Base-by-base conservation (phyloP, 2,888 invertebrate genomes). In the Thelaira solivaga region DNA sequence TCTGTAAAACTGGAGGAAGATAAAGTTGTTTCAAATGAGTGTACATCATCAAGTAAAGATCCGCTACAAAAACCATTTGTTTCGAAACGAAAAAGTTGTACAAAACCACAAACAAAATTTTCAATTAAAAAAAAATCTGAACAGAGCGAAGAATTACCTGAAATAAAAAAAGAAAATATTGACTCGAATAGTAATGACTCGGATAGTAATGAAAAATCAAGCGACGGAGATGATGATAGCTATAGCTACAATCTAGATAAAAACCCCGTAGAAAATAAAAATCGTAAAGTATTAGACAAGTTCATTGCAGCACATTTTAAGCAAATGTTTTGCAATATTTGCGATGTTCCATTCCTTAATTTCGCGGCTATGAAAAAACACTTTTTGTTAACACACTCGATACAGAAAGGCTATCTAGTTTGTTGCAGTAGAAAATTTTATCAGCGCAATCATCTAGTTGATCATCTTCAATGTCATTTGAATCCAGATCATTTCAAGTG, bases 401-500 rank as follows among this genome's bases (percentile, higher is more conserved):
- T 82, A 16, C 83, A 83, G n/a, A 81, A 81, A 13, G 87, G 86
- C 4, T 87, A 81, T 22, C 82, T 86, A n/a, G 43, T 78, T 3
- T 86, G 86, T 72, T 86, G 86, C 43, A 86, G 83, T 0, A 82
- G 82, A 6, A 86, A 87, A 55, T 87, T 85, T 26, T 82, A 81
- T 51, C 72, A 82, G 13, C 84, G 86, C 2, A 84, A 83, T 41
- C 74, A 68, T 2, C 67, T 86, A 6, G 86, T 84, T 4, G 86
- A 87, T 20, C 86, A 86, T 43, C 82, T 86, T 2, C 80, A 85
- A 31, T 83, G 85, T 2, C 86, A 86, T 65, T 82, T 82, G 64
- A 85, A 86, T 80, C 86, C 87, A 0, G 85, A 87, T 6, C 84
- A 87, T 47, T 86, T 87, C 20, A 87, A 85, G 73, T 86, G 86